Conservation (phyloP, 2,113 vertebrate species). For the Phyllopteryx taeniolatus region DNA sequence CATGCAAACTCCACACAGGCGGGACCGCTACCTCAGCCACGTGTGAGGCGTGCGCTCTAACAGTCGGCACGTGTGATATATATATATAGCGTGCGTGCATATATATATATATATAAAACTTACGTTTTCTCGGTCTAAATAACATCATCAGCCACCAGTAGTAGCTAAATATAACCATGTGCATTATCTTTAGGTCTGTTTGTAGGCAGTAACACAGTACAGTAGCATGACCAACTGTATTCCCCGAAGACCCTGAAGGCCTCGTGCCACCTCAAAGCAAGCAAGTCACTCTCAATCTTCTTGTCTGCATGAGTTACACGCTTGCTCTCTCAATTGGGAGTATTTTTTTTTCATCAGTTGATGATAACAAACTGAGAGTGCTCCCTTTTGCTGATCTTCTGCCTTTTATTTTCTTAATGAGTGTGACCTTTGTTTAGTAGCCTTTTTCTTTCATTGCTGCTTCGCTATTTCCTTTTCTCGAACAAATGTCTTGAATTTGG, state of each 20-base stretch:
- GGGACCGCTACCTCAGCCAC: no score
- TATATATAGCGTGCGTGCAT: no score
- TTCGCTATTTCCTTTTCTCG: not conserved
- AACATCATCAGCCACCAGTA: slow-evolving; percentile 10
- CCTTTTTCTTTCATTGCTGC: not conserved
- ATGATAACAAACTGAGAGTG: not conserved
- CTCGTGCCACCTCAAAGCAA: slow-evolving; percentile 25
- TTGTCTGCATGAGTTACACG: slow-evolving; percentile 25
- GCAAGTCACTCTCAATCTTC: slow-evolving; percentile 16
- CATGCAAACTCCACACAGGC: no score
- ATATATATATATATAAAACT: no score
- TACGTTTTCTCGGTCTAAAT: slow-evolving; percentile 32
- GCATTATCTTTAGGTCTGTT: slow-evolving; percentile 26
- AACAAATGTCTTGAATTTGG: not conserved
- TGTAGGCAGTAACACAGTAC: slow-evolving; percentile 20
- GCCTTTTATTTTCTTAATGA: slow-evolving; percentile 12
- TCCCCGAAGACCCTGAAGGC: slow-evolving; percentile 31
- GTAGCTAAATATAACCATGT: slow-evolving; percentile 26
- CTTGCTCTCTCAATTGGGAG: slow-evolving; percentile 5
- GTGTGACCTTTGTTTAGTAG: not conserved
- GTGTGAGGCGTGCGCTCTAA: no score
- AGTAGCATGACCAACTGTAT: slow-evolving; percentile 15
- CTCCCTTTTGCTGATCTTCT: not conserved
- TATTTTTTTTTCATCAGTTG: slow-evolving; percentile 5
- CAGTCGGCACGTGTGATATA: no score